Conservation (phyloP, 2,113 vertebrate species). For the Sorex araneus region DNA sequence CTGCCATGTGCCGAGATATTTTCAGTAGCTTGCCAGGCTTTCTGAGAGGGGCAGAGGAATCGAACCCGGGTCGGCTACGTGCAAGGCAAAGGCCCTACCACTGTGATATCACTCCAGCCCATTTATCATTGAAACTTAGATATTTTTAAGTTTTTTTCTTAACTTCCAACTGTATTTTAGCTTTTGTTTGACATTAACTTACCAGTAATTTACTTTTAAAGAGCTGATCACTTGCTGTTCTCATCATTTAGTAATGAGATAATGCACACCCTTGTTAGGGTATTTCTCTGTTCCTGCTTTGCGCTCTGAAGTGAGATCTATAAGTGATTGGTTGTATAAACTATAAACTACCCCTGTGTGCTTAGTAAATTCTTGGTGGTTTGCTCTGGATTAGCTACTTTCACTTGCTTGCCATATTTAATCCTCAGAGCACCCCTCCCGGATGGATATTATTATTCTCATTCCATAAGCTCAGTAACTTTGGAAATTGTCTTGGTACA, state of each 20-base stretch:
- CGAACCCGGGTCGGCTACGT: no score
- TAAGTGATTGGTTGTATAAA: neutral
- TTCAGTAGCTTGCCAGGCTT: no score
- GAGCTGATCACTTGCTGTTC: neutral
- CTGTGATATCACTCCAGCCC: no score
- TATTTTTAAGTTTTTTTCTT: neutral
- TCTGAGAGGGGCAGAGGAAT: no score
- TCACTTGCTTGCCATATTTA: neutral
- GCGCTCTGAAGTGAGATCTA: neutral
- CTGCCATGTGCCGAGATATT: no score
- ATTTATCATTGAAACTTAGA: neutral
- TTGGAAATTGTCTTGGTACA: neutral
- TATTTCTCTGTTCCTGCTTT: neutral
- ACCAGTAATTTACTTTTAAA: slow-evolving; percentile 15
- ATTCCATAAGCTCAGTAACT: neutral
- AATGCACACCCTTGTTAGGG: no score
- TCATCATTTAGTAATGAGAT: neutral
- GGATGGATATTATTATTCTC: slow-evolving; percentile 14
- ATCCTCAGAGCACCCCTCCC: neutral
- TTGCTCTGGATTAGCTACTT: slow-evolving; percentile 49
- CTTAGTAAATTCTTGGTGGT: slow-evolving; percentile 36
- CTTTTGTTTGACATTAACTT: slow-evolving; percentile 24
- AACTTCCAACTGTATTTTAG: neutral
- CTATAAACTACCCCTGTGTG: neutral
- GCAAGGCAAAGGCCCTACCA: no score